phyloP scores from a whole-genome alignment of 2,888 invertebrate genomes.

The Cordylochernes scorpioides region DNA sequence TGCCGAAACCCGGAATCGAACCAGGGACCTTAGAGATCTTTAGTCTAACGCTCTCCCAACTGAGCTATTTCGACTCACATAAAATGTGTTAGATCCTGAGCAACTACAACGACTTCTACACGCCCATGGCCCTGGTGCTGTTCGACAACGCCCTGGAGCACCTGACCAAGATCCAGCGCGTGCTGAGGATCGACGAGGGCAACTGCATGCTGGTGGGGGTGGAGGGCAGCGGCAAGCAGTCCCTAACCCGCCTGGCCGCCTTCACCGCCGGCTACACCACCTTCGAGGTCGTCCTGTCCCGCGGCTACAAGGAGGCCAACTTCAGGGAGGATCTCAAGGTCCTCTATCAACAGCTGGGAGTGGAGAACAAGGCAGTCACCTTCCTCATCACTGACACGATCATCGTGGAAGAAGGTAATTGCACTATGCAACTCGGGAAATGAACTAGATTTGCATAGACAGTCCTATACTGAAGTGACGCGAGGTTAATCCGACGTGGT shows the following conservation, averaged over 20 bases:
- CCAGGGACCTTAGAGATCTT: too few relatives aligned
- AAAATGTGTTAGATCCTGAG: constrained; percentile 38
- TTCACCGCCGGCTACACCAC: constrained; percentile 57
- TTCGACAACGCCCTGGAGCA: constrained; percentile 81
- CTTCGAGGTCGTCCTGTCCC: constrained; percentile 52
- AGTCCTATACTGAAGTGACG: too few relatives aligned
- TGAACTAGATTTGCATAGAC: too few relatives aligned
- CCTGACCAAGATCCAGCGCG: constrained; percentile 56
- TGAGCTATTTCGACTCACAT: background rate
- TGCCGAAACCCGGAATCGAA: too few relatives aligned
- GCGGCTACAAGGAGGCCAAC: constrained; percentile 51
- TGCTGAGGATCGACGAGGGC: constrained; percentile 51
- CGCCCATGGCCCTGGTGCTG: constrained; percentile 47
- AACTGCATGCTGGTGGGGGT: constrained; percentile 63
- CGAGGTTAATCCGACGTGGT: too few relatives aligned
- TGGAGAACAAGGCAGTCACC: constrained; percentile 46
- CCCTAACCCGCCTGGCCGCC: constrained; percentile 46
- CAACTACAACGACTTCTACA: constrained; percentile 47
- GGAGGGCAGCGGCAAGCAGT: constrained; percentile 66
- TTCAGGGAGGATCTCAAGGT: constrained; percentile 66
- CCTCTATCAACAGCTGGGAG: constrained; percentile 45
- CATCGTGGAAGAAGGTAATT: constrained; percentile 27
- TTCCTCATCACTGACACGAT: constrained; percentile 62
- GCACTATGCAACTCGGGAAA: background rate
- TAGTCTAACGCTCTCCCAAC: too few relatives aligned